Conservation (phyloP, 2,113 vertebrate genomes). For the Perca fluviatilis region DNA sequence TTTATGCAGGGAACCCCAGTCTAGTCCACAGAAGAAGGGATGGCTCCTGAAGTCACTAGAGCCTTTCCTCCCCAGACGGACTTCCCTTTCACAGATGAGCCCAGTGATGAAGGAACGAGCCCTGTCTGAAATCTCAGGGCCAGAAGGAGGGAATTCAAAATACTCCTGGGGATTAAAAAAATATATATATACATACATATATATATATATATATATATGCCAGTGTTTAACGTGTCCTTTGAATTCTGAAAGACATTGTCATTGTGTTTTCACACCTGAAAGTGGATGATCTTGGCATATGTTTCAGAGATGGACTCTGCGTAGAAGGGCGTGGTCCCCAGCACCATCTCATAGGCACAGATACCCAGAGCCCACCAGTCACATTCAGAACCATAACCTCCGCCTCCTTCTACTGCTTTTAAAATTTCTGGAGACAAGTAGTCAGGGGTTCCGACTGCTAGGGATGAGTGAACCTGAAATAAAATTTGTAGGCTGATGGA, state of each 20-base stretch:
- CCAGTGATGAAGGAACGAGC: constrained; percentile 83
- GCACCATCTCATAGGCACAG: constrained; percentile 91
- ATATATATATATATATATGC: too few relatives aligned
- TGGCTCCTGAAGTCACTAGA: constrained; percentile 86
- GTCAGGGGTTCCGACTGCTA: constrained; percentile 91
- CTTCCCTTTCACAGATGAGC: constrained; percentile 86
- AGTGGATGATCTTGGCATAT: constrained; percentile 91
- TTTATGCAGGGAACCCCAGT: constrained; percentile 85
- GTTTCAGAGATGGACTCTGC: constrained; percentile 88
- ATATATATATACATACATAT: too few relatives aligned
- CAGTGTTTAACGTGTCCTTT: too few relatives aligned
- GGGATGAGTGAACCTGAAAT: constrained; percentile 84
- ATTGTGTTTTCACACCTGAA: constrained; percentile 81
- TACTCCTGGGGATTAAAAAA: constrained; percentile 80
- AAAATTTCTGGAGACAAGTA: constrained; percentile 93
- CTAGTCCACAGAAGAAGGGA: constrained; percentile 87
- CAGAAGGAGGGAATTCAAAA: constrained; percentile 84
- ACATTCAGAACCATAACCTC: constrained; percentile 88
- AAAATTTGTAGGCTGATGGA: not conserved
- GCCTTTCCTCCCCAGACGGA: constrained; percentile 83
- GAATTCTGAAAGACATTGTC: too few relatives aligned
- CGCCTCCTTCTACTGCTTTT: constrained; percentile 83
- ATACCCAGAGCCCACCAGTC: constrained; percentile 94
- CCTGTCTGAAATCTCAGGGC: constrained; percentile 78
- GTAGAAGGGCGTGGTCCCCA: constrained; percentile 90